Evolutionary conservation across 2,113 vertebrate genomes (phyloP).

Genomic region (Eulemur macaco): DNA sequence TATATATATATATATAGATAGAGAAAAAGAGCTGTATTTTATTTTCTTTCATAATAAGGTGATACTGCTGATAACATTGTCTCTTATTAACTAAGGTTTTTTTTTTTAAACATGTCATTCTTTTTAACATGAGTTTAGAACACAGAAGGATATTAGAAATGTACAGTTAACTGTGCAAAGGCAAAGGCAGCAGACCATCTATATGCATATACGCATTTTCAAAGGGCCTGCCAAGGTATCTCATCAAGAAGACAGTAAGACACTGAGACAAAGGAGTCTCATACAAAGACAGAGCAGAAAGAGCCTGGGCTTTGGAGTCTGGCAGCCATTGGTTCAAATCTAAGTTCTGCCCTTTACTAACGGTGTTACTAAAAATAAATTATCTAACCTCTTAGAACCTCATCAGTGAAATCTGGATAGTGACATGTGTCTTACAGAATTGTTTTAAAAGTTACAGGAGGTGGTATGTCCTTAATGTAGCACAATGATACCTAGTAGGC

Average conservation of each 20-base stretch:
- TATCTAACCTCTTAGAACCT: neutral
- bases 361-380: neutral
- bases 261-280: neutral
- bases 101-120: neutral
- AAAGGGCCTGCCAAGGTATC: neutral
- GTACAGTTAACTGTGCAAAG: neutral
- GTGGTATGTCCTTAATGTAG: neutral
- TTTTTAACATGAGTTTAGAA: neutral
- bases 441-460: slow-evolving; percentile 4
- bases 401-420: neutral
- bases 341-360: neutral
- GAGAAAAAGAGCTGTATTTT: neutral
- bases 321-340: neutral
- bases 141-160: neutral
- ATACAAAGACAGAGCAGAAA: neutral
- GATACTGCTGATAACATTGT: neutral
- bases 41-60: neutral
- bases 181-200: neutral
- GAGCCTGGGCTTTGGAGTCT: neutral
- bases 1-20: neutral
- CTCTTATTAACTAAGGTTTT: neutral
- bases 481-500: neutral
- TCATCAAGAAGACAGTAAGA: neutral
- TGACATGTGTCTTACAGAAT: neutral
- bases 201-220: neutral